Evolutionary conservation across 2,888 invertebrate genomes (phyloP).

Genomic region (Nomada goodeniana): DNA sequence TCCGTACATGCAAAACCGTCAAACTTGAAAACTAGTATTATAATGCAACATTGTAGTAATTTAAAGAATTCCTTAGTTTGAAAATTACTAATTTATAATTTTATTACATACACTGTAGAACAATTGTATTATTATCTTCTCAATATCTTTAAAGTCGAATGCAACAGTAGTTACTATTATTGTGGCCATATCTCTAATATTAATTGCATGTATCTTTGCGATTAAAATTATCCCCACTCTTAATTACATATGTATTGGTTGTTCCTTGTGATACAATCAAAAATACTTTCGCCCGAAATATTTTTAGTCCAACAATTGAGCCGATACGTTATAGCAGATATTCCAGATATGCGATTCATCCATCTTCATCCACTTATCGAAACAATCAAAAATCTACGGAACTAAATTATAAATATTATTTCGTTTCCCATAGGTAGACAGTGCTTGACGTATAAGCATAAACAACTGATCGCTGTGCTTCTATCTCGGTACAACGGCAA

Average conservation of each 20-base stretch:
- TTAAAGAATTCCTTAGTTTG: too few species aligned
- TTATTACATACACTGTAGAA: too few species aligned
- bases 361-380: neutral
- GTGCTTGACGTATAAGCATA: neutral
- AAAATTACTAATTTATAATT: too few species aligned
- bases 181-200: neutral
- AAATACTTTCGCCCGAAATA: neutral
- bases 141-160: too few species aligned
- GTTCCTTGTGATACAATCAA: neutral
- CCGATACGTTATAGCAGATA: neutral
- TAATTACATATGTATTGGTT: neutral
- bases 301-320: neutral
- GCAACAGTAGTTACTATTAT: neutral
- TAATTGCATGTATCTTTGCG: neutral
- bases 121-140: too few species aligned
- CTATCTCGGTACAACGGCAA: too few species aligned
- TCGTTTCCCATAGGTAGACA: neutral
- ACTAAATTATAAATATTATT: neutral
- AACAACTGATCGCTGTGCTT: too few species aligned
- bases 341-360: neutral
- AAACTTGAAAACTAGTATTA: too few species aligned
- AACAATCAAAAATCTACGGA: neutral
- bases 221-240: neutral
- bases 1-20: too few species aligned
- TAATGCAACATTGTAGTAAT: too few species aligned